phyloP scores from a whole-genome alignment of 2,888 invertebrate species.

The Microdon myrmicae region DNA sequence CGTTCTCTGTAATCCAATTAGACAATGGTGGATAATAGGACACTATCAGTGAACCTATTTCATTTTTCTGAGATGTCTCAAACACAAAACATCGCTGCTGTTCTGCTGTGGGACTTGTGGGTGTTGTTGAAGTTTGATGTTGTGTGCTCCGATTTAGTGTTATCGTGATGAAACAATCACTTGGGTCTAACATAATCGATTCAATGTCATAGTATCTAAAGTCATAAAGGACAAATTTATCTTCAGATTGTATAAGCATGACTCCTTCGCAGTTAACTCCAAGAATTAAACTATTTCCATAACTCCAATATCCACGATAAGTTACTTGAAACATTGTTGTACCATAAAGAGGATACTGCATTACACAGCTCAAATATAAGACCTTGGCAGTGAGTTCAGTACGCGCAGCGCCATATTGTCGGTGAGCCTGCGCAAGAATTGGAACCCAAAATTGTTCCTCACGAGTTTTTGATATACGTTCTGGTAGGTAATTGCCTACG shows the following conservation, averaged over 20 bases:
- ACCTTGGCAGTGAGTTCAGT: conserved; percentile 93
- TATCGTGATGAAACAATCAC: conserved; percentile 91
- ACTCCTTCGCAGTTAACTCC: conserved; percentile 93
- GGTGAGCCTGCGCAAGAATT: conserved; percentile 86
- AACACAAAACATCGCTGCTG: conserved; percentile 89
- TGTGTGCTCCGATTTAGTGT: conserved; percentile 77
- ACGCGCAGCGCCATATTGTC: conserved; percentile 91
- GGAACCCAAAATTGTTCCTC: conserved; percentile 88
- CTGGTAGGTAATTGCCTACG: conserved; percentile 90
- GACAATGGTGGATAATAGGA: conserved; percentile 89
- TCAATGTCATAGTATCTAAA: conserved; percentile 92
- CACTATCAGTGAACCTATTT: conserved; percentile 91
- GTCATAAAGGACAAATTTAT: conserved; percentile 91
- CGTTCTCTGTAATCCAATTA: conserved; percentile 82
- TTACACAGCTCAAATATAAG: conserved; percentile 91
- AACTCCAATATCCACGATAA: conserved; percentile 94
- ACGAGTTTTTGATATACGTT: conserved; percentile 79
- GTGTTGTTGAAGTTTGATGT: conserved; percentile 54
- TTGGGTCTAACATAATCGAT: conserved; percentile 89
- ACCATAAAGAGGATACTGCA: conserved; percentile 94
- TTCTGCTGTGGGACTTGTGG: conserved; percentile 56
- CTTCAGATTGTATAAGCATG: conserved; percentile 88
- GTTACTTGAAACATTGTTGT: conserved; percentile 89
- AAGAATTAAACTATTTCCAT: conserved; percentile 77
- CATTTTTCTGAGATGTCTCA: conserved; percentile 88